A percentile compares a stretch with the other conserved stretches of the same genome.
Evolutionary conservation across 2,888 invertebrate genomes (phyloP).

Genomic region (Pelosia muscerda): DNA sequence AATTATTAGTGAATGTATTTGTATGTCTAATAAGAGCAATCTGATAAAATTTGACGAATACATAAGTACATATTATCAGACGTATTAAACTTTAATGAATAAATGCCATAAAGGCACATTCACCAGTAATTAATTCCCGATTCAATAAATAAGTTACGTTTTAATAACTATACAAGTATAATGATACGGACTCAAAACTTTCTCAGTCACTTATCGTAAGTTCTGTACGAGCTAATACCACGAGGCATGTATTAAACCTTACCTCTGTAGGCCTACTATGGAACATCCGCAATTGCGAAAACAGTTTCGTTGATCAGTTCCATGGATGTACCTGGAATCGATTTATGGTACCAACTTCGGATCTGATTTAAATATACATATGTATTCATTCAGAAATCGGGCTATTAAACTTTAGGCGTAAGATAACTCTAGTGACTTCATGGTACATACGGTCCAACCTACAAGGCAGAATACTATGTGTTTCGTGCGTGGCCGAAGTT

Average conservation of each 20-base stretch:
- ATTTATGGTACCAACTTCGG: too few species aligned
- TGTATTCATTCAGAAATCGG: too few species aligned
- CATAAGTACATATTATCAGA: too few species aligned
- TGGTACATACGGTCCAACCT: too few species aligned
- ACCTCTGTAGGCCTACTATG: conserved; percentile 10
- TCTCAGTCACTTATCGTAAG: conserved; percentile 10
- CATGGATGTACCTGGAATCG: too few species aligned
- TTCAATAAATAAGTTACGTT: background rate
- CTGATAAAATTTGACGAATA: background rate
- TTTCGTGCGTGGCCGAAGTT: background rate
- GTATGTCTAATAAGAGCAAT: background rate
- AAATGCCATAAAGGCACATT: background rate
- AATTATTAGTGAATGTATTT: too few species aligned
- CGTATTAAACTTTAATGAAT: background rate
- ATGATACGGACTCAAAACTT: conserved; percentile 26
- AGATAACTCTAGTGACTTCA: too few species aligned
- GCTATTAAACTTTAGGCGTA: too few species aligned
- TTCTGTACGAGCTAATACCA: conserved; percentile 13
- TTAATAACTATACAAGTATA: conserved; percentile 5
- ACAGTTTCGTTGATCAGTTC: too few species aligned
- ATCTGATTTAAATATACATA: too few species aligned
- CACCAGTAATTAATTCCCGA: background rate
- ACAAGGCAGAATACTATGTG: too few species aligned
- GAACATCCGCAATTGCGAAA: too few species aligned
- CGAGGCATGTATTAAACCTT: conserved; percentile 29